A percentile compares a stretch with the other conserved stretches of the same genome.
Conservation (phyloP, 2,888 invertebrate genomes). For the Phytoseiulus persimilis region DNA sequence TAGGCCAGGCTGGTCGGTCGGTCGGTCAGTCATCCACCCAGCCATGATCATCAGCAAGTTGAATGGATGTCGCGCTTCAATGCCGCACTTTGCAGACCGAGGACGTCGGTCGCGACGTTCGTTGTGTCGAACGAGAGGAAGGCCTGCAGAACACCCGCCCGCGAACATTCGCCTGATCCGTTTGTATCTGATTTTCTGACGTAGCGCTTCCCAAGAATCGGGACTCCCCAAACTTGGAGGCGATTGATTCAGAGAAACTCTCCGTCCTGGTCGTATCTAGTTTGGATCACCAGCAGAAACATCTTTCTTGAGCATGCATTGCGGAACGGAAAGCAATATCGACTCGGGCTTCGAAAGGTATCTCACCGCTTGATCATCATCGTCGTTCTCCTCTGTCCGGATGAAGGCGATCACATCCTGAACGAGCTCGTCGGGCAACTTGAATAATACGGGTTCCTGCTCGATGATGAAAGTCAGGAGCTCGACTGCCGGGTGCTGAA, state of each 20-base stretch:
- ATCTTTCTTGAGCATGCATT: too few relatives aligned
- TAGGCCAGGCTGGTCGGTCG: neutral
- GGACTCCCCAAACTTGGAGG: neutral
- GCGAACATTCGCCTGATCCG: neutral
- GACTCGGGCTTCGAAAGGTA: neutral
- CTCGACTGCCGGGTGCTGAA: constrained; percentile 29
- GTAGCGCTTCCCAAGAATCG: neutral
- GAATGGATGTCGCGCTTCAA: neutral
- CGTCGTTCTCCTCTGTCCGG: constrained; percentile 13
- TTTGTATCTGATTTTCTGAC: neutral
- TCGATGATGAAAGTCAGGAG: constrained; percentile 30
- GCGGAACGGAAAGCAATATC: too few relatives aligned
- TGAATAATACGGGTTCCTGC: constrained; percentile 33
- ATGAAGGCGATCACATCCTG: constrained; percentile 33
- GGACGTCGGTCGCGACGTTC: neutral
- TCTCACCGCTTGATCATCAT: constrained; percentile 21
- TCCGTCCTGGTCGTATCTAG: too few relatives aligned
- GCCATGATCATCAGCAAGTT: neutral
- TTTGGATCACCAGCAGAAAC: too few relatives aligned
- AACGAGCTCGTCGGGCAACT: constrained; percentile 24
- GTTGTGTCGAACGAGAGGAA: neutral
- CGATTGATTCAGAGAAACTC: too few relatives aligned
- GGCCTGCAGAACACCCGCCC: neutral
- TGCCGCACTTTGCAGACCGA: neutral
- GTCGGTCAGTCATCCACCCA: neutral